A percentile compares a stretch with the other conserved stretches of the same genome.
Conservation (phyloP, 2,113 vertebrate genomes). For the Apodemus speciosus region DNA sequence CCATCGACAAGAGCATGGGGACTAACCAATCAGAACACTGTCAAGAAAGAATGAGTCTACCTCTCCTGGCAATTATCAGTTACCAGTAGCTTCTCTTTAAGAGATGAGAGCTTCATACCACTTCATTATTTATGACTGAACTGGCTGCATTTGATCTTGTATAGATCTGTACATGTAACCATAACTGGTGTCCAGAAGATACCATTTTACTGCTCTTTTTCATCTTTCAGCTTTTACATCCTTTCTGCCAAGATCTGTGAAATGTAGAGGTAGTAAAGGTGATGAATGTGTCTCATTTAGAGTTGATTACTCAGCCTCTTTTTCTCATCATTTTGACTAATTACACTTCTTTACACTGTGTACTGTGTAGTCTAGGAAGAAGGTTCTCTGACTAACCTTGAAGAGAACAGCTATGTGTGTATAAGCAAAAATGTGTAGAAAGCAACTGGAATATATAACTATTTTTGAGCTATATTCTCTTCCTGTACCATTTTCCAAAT, state of each 20-base stretch:
- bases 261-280: no score
- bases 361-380: neutral
- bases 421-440: neutral
- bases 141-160: no score
- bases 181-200: neutral
- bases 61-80: no score
- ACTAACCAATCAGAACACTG: neutral
- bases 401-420: neutral
- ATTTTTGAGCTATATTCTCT: neutral
- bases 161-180: neutral
- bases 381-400: neutral
- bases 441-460: neutral
- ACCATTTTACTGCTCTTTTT: neutral
- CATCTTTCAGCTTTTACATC: neutral
- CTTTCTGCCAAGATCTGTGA: neutral
- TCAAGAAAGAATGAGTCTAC: no score
- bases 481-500: neutral
- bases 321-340: neutral
- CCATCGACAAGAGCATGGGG: neutral
- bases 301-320: neutral
- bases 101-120: no score
- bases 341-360: neutral
- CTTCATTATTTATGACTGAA: no score
- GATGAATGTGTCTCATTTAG: neutral
- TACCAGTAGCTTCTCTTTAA: neutral